Evolutionary conservation across 53 echinoderm and acorn worm species (phyloP).

Genomic region (Henricia sp.): DNA sequence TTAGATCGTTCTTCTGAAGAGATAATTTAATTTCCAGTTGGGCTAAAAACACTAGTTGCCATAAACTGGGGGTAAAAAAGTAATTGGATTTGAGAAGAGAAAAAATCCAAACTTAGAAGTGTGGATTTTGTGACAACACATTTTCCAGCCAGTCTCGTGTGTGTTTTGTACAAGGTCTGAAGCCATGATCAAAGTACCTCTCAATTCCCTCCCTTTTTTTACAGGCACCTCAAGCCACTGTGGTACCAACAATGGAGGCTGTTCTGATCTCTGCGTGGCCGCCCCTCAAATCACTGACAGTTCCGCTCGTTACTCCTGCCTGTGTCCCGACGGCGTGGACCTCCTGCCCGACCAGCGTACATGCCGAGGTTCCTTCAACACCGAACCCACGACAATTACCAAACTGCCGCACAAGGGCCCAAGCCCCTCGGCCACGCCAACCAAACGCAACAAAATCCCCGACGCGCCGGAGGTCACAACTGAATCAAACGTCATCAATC

Average conservation of each 20-base stretch:
- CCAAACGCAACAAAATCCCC: background rate
- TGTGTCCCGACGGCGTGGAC: slow-evolving; percentile 72
- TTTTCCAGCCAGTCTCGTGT: too few relatives aligned
- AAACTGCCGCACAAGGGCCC: too few relatives aligned
- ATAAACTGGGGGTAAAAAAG: too few relatives aligned
- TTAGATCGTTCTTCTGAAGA: too few relatives aligned
- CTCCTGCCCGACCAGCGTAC: slow-evolving; percentile 74
- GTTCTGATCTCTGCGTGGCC: slow-evolving; percentile 89
- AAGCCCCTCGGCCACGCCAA: background rate
- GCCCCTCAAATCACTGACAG: slow-evolving; percentile 72
- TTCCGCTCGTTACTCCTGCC: slow-evolving; percentile 79
- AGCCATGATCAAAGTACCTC: too few relatives aligned
- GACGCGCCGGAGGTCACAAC: background rate
- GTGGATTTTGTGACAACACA: too few relatives aligned
- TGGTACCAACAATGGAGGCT: slow-evolving; percentile 70
- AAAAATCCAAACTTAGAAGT: too few relatives aligned
- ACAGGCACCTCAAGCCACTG: slow-evolving; percentile 67
- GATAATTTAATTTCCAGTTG: too few relatives aligned
- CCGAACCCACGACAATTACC: slow-evolving; percentile 22
- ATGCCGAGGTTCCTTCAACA: slow-evolving; percentile 65
- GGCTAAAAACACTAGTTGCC: too few relatives aligned
- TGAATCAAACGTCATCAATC: background rate
- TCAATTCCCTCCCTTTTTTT: too few relatives aligned
- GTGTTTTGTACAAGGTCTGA: too few relatives aligned
- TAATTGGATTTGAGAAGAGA: too few relatives aligned